Percentiles rank a stretch among this genome's conserved stretches.
Conservation (phyloP, 2,113 vertebrate species). For the Poeciliopsis occidentalis region DNA sequence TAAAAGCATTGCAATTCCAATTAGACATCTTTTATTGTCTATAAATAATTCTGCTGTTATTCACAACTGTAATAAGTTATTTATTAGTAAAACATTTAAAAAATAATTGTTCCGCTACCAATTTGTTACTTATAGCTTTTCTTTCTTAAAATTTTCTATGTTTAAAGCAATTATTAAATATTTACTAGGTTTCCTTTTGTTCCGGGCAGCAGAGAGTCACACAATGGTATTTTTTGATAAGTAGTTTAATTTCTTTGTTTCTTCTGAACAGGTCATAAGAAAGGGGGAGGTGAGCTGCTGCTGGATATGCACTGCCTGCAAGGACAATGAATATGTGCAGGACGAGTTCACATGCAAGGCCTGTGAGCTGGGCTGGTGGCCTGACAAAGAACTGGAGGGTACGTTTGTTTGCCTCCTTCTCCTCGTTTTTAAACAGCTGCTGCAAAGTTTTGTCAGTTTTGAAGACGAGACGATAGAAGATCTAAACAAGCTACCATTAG, state of each 20-base stretch:
- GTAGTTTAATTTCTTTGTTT: neutral
- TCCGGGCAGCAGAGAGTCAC: no score
- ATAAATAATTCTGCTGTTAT: neutral
- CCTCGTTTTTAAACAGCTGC: neutral
- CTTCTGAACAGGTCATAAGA: slow-evolving; percentile 87
- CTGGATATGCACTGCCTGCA: slow-evolving; percentile 97
- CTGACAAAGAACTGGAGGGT: slow-evolving; percentile 90
- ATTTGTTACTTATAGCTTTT: no score
- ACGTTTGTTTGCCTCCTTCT: slow-evolving; percentile 10
- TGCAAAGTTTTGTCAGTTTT: neutral
- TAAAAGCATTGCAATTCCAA: neutral
- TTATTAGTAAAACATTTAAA: neutral
- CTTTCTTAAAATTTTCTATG: neutral
- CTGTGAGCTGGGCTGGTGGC: slow-evolving; percentile 98
- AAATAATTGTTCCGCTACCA: no score
- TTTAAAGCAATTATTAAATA: neutral
- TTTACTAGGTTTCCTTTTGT: neutral
- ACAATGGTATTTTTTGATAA: neutral
- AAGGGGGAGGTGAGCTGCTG: slow-evolving; percentile 99
- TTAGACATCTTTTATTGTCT: neutral
- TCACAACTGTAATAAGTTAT: neutral
- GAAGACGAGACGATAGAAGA: neutral
- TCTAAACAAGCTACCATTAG: no score
- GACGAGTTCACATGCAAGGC: slow-evolving; percentile 98
- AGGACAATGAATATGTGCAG: slow-evolving; percentile 95